phyloP scores from a whole-genome alignment of 2,113 vertebrate species.

The Syrmaticus mikado region DNA sequence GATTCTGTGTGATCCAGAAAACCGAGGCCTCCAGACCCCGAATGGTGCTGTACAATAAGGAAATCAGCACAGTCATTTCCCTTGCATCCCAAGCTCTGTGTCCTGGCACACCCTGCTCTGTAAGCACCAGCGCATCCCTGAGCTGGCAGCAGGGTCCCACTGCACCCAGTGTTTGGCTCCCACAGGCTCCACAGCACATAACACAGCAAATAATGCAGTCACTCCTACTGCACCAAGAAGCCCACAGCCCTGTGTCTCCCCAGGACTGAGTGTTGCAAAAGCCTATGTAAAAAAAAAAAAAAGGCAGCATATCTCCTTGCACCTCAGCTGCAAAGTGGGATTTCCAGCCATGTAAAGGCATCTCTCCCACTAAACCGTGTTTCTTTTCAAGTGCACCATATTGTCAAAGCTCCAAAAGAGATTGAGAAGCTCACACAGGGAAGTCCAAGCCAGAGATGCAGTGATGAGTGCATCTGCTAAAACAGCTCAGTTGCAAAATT shows the following conservation, averaged over 20 bases:
- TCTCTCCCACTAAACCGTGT: background rate
- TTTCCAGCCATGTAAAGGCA: background rate
- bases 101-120: background rate
- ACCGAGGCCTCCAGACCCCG: background rate
- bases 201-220: background rate
- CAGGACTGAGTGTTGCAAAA: accelerated
- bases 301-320: background rate
- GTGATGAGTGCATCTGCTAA: background rate
- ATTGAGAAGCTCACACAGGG: background rate
- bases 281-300: background rate
- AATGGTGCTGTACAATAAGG: background rate
- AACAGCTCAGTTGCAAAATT: background rate
- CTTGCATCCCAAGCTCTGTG: background rate
- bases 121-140: background rate
- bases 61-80: background rate
- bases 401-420: accelerated
- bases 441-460: background rate
- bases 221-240: background rate
- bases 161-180: background rate
- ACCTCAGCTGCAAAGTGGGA: background rate
- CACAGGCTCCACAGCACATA: background rate
- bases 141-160: background rate
- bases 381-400: background rate
- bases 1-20: background rate
- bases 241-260: background rate